A percentile compares a stretch with the other conserved stretches of the same genome.
Conservation (phyloP, 1,140 invertebrate species). For the Grapholita molesta region DNA sequence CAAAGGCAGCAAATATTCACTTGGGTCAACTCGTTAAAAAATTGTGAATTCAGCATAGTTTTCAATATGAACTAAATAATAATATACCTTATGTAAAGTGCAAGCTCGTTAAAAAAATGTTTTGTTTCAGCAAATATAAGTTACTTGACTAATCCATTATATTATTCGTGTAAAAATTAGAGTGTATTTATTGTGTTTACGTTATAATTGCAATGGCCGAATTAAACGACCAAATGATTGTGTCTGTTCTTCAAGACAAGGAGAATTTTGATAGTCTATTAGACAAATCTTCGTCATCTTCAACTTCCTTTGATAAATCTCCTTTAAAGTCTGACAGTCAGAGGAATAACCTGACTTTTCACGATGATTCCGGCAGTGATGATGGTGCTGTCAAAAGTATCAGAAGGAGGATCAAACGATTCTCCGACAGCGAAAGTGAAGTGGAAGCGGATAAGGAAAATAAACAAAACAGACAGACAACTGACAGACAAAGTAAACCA, state of each 20-base stretch:
- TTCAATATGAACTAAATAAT: background rate
- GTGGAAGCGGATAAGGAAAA: conserved; percentile 32
- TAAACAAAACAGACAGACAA: conserved; percentile 23
- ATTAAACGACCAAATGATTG: background rate
- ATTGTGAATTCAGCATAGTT: background rate
- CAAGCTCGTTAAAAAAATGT: background rate
- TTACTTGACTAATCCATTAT: background rate
- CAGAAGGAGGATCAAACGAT: conserved; percentile 32
- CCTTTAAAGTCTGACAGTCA: background rate
- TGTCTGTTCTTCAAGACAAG: background rate
- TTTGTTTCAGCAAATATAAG: background rate
- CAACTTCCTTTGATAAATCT: background rate
- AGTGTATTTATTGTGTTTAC: background rate
- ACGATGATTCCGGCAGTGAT: conserved; percentile 29
- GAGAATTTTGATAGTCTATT: background rate
- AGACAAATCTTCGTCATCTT: background rate
- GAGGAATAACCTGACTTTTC: background rate
- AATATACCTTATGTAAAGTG: background rate
- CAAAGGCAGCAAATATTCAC: background rate
- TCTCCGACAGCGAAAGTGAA: conserved; percentile 52
- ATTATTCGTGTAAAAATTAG: background rate
- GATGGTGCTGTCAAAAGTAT: conserved; percentile 18
- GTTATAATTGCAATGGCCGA: background rate
- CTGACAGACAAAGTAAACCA: conserved; percentile 18
- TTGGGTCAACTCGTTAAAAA: no score